Percentiles rank a stretch among this genome's conserved stretches.
phyloP scores from a whole-genome alignment of 2,888 invertebrate genomes.

The Mesochorus sp. region DNA sequence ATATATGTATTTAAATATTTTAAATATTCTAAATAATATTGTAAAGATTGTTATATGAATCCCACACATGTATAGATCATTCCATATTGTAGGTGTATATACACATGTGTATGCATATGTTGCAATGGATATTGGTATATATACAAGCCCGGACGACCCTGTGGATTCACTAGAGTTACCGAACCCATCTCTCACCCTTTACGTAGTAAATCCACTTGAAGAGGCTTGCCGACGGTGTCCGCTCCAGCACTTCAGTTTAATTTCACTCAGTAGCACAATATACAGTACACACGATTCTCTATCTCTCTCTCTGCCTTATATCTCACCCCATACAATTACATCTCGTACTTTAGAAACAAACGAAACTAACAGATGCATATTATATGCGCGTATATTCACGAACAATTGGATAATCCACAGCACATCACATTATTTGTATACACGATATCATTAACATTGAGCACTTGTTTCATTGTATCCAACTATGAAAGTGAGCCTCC shows the following conservation, averaged over 20 bases:
- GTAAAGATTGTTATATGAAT: too few species aligned
- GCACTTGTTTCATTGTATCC: conserved; percentile 43
- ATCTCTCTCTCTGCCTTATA: conserved; percentile 14
- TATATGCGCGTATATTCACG: conserved; percentile 17
- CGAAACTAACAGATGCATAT: conserved; percentile 20
- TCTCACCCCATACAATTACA: conserved; percentile 20
- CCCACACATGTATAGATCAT: too few species aligned
- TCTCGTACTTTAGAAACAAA: conserved; percentile 24
- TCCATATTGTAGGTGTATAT: conserved; percentile 9
- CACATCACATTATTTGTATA: conserved; percentile 26
- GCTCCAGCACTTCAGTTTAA: conserved; percentile 53
- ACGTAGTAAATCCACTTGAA: conserved; percentile 59
- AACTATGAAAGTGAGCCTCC: conserved; percentile 2
- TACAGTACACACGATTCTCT: conserved; percentile 12
- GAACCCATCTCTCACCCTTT: conserved; percentile 53
- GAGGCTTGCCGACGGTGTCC: conserved; percentile 41
- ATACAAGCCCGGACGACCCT: conserved; percentile 38
- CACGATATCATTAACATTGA: conserved; percentile 37
- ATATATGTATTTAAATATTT: too few species aligned
- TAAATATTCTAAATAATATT: too few species aligned
- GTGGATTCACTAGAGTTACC: conserved; percentile 17
- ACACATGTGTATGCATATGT: conserved; percentile 22
- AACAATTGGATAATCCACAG: conserved; percentile 24
- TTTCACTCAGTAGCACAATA: conserved; percentile 46
- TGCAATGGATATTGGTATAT: too few species aligned